phyloP scores from a whole-genome alignment of 2,888 invertebrate species.

The Pristionchus exspectatus region DNA sequence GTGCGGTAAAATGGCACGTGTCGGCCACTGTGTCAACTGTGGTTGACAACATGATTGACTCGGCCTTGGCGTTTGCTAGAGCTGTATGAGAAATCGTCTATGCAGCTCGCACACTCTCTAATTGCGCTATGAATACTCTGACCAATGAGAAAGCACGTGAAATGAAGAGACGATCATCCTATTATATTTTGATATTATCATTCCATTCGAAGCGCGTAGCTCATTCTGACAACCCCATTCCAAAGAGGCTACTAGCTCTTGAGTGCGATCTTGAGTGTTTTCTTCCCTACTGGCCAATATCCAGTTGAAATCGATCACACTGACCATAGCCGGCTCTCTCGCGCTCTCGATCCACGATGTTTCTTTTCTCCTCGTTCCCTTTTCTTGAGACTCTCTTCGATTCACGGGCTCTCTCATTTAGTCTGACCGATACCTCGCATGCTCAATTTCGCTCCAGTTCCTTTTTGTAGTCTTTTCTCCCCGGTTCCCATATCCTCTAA shows the following conservation, averaged over 20 bases:
- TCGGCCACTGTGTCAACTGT: background rate
- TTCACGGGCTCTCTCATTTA: background rate
- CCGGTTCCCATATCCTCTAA: background rate
- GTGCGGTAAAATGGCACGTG: conserved; percentile 13
- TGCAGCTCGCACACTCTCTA: too few relatives aligned
- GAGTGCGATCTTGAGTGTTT: background rate
- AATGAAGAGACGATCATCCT: too few relatives aligned
- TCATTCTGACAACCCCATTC: too few relatives aligned
- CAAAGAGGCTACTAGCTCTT: too few relatives aligned
- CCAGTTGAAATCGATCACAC: background rate
- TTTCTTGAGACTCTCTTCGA: background rate
- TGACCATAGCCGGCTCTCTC: conserved; percentile 1
- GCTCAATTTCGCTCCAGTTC: background rate
- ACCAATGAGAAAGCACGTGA: too few relatives aligned
- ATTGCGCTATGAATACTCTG: too few relatives aligned
- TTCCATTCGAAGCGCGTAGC: too few relatives aligned
- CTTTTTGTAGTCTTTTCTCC: background rate
- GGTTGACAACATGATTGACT: background rate
- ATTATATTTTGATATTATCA: too few relatives aligned
- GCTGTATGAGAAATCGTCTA: background rate
- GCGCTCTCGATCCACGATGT: background rate
- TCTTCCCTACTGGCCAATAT: background rate
- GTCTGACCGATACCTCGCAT: background rate
- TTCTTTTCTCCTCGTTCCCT: background rate
- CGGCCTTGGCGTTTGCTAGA: background rate